Percentiles rank a stretch among this genome's conserved stretches.
phyloP scores from a whole-genome alignment of 2,888 invertebrate species.

The Laothoe populi region DNA sequence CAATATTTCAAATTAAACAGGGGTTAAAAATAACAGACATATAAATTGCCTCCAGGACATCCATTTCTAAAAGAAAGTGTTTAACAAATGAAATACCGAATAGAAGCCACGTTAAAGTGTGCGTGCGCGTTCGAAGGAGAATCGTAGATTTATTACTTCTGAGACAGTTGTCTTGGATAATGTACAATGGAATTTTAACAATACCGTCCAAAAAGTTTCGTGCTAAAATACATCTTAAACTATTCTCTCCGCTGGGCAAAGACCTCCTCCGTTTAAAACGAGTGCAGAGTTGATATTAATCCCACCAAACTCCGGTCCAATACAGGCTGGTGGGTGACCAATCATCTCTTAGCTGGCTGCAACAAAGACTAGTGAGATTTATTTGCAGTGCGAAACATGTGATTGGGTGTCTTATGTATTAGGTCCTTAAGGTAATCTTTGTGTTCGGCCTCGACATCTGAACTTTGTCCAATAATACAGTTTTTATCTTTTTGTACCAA shows the following conservation, averaged over 20 bases:
- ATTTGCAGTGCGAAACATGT: too few relatives aligned
- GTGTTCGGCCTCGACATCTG: too few relatives aligned
- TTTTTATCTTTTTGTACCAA: too few relatives aligned
- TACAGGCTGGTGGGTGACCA: too few relatives aligned
- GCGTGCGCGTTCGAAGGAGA: conserved; percentile 4
- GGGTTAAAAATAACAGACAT: too few relatives aligned
- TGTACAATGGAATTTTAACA: conserved; percentile 23
- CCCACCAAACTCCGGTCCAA: too few relatives aligned
- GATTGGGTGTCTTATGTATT: too few relatives aligned
- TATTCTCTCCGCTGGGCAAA: neutral
- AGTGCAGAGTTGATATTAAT: neutral
- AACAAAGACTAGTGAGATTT: too few relatives aligned
- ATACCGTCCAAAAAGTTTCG: conserved; percentile 18
- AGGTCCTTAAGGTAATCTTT: too few relatives aligned
- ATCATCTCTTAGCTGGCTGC: too few relatives aligned
- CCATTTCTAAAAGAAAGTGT: neutral
- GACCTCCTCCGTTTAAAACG: neutral
- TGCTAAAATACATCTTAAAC: neutral
- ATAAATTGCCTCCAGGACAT: neutral
- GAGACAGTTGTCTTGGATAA: conserved; percentile 5
- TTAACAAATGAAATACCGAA: neutral
- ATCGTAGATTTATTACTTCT: conserved; percentile 18
- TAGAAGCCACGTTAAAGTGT: neutral
- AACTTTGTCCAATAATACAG: too few relatives aligned
- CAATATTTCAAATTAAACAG: too few relatives aligned